These are phyloP conservation scores for Steinernema hermaphroditum DNA, from an alignment of 2,888 invertebrate species.

Conservation along the genomic window DNA sequence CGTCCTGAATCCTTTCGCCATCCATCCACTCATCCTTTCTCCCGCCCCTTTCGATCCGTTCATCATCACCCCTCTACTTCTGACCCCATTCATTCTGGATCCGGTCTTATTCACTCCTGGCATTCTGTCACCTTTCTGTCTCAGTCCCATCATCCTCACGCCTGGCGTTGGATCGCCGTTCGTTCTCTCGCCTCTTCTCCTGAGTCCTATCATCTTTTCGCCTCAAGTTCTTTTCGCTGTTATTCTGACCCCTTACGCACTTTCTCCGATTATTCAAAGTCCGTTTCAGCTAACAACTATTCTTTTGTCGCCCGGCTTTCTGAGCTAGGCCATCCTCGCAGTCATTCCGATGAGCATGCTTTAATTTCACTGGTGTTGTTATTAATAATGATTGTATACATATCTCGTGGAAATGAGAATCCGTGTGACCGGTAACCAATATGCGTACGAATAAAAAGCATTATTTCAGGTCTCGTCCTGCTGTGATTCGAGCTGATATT, in stretches of 20 bases:
- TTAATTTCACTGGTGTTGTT: no score
- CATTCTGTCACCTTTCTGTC: conserved; percentile 42
- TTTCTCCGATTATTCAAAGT: conserved; percentile 46
- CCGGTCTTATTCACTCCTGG: conserved; percentile 51
- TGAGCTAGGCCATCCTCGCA: no score
- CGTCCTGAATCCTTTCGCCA: background rate
- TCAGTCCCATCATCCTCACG: conserved; percentile 45
- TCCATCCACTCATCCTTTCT: conserved; percentile 28
- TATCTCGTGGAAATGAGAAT: no score
- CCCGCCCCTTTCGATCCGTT: conserved; percentile 30
- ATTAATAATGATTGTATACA: no score
- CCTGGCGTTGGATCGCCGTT: conserved; percentile 51
- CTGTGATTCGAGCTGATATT: no score
- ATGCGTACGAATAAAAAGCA: no score
- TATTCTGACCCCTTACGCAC: conserved; percentile 43
- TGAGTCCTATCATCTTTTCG: conserved; percentile 43
- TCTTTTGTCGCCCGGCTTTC: background rate
- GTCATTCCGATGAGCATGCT: no score
- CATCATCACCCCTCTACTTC: conserved; percentile 27
- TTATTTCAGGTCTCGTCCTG: no score
- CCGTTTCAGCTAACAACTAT: background rate
- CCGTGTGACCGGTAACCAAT: no score
- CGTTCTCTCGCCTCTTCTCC: conserved; percentile 49
- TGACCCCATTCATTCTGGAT: conserved; percentile 44
- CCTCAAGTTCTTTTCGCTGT: conserved; percentile 40